Percentiles rank a stretch among this genome's conserved stretches.
Conservation (phyloP, 2,113 vertebrate genomes). For the Fulmarus glacialis region DNA sequence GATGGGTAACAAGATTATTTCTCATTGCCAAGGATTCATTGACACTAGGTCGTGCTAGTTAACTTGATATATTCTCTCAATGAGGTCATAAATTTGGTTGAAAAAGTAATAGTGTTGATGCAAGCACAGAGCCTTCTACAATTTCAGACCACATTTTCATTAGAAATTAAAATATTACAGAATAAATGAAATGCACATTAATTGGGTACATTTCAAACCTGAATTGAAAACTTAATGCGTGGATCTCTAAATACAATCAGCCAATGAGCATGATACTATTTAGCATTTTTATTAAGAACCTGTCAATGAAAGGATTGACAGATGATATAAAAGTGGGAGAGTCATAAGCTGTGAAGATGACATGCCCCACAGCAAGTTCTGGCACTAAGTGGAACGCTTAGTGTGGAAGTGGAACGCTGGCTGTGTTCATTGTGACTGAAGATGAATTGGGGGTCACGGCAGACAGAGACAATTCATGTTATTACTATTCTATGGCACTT, state of each 20-base stretch:
- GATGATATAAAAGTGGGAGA: not conserved
- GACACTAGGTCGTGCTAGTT: not conserved
- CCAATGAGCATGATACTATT: not conserved
- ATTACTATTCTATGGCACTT: not conserved
- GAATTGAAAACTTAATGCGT: rapidly evolving
- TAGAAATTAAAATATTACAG: not conserved
- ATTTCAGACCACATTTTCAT: not conserved
- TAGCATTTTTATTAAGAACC: not conserved
- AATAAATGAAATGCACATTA: not conserved
- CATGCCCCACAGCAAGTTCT: not conserved
- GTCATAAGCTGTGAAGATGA: not conserved
- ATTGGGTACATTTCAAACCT: not conserved
- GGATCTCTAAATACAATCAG: not conserved
- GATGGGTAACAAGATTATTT: not conserved
- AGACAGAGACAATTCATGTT: not conserved
- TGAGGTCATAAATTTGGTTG: not conserved
- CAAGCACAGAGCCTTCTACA: not conserved
- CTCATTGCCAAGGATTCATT: not conserved
- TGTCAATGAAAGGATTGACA: not conserved
- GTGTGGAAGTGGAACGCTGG: not conserved
- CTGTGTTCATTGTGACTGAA: rapidly evolving
- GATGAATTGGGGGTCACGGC: not conserved
- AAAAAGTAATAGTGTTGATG: not conserved
- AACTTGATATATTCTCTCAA: not conserved
- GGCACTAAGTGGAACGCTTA: too few species aligned